Conservation (phyloP, 2,797 vertebrate species). For the Tarsius wallacei region DNA sequence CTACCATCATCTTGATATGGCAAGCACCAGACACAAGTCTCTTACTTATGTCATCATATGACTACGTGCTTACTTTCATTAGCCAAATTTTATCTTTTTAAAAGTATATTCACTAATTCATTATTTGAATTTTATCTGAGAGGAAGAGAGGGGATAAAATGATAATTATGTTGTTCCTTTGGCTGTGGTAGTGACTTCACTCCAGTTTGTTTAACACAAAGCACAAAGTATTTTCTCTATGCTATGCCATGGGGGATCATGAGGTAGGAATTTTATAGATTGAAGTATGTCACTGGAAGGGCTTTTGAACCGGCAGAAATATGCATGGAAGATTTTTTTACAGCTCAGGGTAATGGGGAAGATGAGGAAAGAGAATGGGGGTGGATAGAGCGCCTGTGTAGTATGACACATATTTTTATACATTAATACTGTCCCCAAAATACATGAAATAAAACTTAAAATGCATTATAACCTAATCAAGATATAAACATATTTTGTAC, state of each 20-base stretch:
- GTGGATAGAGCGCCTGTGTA: constrained; percentile 26
- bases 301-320: constrained; percentile 51
- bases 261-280: constrained; percentile 15
- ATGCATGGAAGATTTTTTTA: constrained; percentile 54
- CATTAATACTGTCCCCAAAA: constrained; percentile 20
- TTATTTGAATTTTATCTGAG: background rate
- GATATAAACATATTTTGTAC: constrained; percentile 40
- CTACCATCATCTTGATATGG: background rate
- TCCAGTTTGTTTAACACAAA: background rate
- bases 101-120: background rate
- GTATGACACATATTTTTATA: constrained; percentile 33
- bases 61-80: background rate
- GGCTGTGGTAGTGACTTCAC: background rate
- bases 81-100: constrained; percentile 33
- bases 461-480: constrained; percentile 60
- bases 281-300: constrained; percentile 9
- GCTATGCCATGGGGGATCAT: background rate
- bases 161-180: background rate
- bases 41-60: background rate
- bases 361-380: constrained; percentile 36
- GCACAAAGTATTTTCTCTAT: background rate
- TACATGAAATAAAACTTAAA: constrained; percentile 42
- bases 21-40: background rate
- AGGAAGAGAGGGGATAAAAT: background rate
- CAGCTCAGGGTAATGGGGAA: constrained; percentile 34